A percentile compares a stretch with the other conserved stretches of the same genome.
These are phyloP conservation scores for Parnassius smintheus DNA, from an alignment of 2,888 invertebrate species.

Conservation along the genomic window DNA sequence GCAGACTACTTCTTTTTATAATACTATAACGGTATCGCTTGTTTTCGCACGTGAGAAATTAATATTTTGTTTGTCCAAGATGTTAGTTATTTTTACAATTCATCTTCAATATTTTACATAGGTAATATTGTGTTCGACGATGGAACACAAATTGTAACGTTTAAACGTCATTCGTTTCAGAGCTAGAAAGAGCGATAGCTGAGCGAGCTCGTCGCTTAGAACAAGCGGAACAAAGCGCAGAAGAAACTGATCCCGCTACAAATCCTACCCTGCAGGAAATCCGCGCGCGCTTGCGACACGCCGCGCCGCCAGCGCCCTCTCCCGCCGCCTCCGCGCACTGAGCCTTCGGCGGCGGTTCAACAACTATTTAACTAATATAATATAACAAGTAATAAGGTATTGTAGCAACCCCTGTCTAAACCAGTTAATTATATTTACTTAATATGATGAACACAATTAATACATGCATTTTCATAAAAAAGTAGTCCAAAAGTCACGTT, in stretches of 20 bases:
- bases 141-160: too few relatives aligned
- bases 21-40: too few relatives aligned
- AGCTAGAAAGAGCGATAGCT: conserved; percentile 83
- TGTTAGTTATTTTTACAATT: too few relatives aligned
- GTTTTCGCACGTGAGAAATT: too few relatives aligned
- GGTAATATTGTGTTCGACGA: too few relatives aligned
- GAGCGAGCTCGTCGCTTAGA: conserved; percentile 81
- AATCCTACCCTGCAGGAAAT: conserved; percentile 69
- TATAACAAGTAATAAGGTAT: conserved; percentile 1
- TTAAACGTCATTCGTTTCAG: conserved; percentile 43
- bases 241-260: conserved; percentile 60
- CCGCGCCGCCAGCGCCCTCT: conserved; percentile 51
- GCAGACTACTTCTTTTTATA: too few relatives aligned
- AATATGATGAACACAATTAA: background rate
- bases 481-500: conserved; percentile 17
- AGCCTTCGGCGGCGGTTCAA: background rate
- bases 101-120: too few relatives aligned
- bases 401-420: conserved; percentile 17
- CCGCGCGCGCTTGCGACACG: conserved; percentile 71
- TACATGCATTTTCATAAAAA: conserved; percentile 2
- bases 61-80: too few relatives aligned
- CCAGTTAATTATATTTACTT: conserved; percentile 11
- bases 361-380: conserved; percentile 1
- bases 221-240: conserved; percentile 60
- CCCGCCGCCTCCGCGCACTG: conserved; percentile 65